A percentile compares a stretch with the other conserved stretches of the same genome.
Conservation (phyloP, 2,888 invertebrate genomes). For the Gymnoscelis rufifasciata region DNA sequence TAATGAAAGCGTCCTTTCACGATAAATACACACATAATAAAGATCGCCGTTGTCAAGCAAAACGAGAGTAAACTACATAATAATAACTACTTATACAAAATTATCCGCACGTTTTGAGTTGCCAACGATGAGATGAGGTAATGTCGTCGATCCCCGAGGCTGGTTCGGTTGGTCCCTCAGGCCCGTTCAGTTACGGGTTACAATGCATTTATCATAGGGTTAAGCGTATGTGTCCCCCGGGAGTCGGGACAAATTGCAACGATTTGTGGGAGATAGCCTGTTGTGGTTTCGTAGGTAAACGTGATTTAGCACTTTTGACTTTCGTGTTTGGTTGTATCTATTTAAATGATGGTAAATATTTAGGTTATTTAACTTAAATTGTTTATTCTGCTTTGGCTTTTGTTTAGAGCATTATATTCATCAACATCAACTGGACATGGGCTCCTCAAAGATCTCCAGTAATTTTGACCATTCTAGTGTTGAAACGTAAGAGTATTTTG, state of each 20-base stretch:
- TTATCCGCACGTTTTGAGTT: neutral
- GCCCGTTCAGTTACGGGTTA: slow-evolving; percentile 16
- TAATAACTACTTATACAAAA: neutral
- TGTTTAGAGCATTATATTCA: too few species aligned
- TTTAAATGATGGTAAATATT: too few species aligned
- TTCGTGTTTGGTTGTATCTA: neutral
- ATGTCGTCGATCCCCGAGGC: slow-evolving; percentile 17
- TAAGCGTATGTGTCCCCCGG: slow-evolving; percentile 15
- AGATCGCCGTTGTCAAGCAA: neutral
- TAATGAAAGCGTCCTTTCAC: too few species aligned
- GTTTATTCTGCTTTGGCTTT: too few species aligned
- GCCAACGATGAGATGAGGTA: slow-evolving; percentile 11
- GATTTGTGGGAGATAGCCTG: slow-evolving; percentile 14
- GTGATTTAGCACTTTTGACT: neutral
- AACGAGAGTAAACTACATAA: neutral
- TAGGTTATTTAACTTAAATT: too few species aligned
- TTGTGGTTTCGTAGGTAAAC: slow-evolving; percentile 4
- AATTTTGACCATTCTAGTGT: too few species aligned
- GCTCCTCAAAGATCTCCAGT: too few species aligned
- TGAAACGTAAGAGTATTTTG: too few species aligned
- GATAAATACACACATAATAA: too few species aligned
- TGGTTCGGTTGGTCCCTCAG: slow-evolving; percentile 17
- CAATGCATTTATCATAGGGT: slow-evolving; percentile 22
- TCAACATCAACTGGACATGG: too few species aligned
- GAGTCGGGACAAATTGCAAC: slow-evolving; percentile 17